Evolutionary conservation across 2,797 vertebrate species (phyloP).

Genomic region (Myotis myotis): DNA sequence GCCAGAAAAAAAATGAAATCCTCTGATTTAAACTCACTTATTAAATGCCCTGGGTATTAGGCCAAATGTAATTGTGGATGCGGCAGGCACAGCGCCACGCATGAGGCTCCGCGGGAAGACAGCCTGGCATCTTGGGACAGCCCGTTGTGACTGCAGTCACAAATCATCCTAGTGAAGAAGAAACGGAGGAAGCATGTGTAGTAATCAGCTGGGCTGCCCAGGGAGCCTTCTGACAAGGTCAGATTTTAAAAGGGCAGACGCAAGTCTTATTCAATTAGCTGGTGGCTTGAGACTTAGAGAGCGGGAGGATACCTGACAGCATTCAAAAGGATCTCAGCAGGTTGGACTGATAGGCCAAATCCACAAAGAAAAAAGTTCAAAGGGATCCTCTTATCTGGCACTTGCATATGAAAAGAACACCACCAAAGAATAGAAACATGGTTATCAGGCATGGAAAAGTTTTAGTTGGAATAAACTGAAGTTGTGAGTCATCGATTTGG

Average conservation of each 20-base stretch:
- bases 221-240: constrained; percentile 70
- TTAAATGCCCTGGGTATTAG: neutral
- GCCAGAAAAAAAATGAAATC: constrained; percentile 34
- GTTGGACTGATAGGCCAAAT: constrained; percentile 25
- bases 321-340: constrained; percentile 55
- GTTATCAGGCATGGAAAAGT: constrained; percentile 46
- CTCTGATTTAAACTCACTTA: constrained; percentile 18
- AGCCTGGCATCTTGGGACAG: constrained; percentile 43
- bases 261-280: constrained; percentile 70
- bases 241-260: constrained; percentile 62
- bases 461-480: constrained; percentile 66
- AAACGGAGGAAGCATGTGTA: neutral
- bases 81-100: neutral
- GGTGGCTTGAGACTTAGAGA: constrained; percentile 46
- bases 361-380: constrained; percentile 53
- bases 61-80: neutral
- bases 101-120: neutral
- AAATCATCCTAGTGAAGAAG: constrained; percentile 48
- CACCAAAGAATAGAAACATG: constrained; percentile 44
- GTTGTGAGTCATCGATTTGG: constrained; percentile 66
- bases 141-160: constrained; percentile 38
- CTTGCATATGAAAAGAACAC: constrained; percentile 38
- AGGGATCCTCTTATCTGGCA: constrained; percentile 23
- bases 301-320: constrained; percentile 9
- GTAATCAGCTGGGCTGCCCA: constrained; percentile 44